A percentile compares a stretch with the other conserved stretches of the same genome.
These are phyloP conservation scores for Artemisiospiza belli DNA, from an alignment of 2,113 vertebrate genomes.

Conservation along the genomic window DNA sequence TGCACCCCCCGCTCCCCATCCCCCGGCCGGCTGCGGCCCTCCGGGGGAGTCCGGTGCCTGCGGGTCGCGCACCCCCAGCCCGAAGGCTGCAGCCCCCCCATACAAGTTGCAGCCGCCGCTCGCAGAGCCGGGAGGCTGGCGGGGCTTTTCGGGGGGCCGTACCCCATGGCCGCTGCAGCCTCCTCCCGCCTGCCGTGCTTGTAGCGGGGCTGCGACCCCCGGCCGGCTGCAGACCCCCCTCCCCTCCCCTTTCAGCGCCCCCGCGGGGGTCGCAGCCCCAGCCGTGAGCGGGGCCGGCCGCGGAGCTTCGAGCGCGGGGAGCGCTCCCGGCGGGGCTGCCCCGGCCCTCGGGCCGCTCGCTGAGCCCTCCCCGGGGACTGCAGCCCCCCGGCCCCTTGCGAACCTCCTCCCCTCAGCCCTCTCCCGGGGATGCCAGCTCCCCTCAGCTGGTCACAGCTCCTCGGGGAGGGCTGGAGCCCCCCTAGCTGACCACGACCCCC, in stretches of 20 bases:
- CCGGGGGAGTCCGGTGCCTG: too few relatives aligned
- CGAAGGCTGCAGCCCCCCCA: neutral
- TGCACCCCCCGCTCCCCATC: neutral
- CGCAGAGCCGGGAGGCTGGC: neutral
- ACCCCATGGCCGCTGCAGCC: neutral
- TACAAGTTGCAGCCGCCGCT: neutral
- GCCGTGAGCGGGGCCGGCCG: neutral
- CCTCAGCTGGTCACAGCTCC: neutral
- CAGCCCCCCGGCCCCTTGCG: neutral
- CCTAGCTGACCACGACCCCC: too few relatives aligned
- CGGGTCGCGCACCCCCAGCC: neutral
- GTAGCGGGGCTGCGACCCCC: neutral
- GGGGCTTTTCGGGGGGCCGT: neutral
- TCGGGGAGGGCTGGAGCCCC: too few relatives aligned
- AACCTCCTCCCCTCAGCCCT: neutral
- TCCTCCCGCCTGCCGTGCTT: neutral
- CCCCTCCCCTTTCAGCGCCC: fast-evolving
- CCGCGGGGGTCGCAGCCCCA: neutral
- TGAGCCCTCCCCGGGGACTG: neutral
- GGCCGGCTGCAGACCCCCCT: neutral
- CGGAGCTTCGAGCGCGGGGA: neutral
- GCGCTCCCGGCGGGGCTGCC: too few relatives aligned
- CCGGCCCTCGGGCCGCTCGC: too few relatives aligned
- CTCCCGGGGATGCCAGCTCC: neutral
- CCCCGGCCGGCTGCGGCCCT: neutral